These are phyloP conservation scores for Nymphalis io DNA, from an alignment of 1,140 invertebrate species.

Conservation along the genomic window DNA sequence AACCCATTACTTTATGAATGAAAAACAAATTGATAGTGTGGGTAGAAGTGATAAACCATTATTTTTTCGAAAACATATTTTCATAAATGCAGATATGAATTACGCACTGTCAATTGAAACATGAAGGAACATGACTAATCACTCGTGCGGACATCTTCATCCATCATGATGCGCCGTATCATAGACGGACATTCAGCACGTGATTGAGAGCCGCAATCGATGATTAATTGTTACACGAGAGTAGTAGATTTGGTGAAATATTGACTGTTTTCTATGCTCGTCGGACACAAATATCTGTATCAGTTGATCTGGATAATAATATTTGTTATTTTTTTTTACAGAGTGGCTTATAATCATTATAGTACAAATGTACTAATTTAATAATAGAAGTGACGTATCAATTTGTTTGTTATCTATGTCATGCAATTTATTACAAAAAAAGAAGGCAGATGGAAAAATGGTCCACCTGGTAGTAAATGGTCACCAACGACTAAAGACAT, in stretches of 20 bases:
- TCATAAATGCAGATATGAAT: constrained; percentile 14
- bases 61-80: no score
- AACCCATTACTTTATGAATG: no score
- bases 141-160: constrained; percentile 21
- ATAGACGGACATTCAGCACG: constrained; percentile 20
- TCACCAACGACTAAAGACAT: no score
- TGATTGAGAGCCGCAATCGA: constrained; percentile 22
- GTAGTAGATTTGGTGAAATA: not conserved
- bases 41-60: no score
- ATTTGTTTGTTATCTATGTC: no score
- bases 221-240: constrained; percentile 22
- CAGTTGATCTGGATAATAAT: not conserved
- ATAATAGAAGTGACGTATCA: no score
- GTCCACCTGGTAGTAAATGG: no score
- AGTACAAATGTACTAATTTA: no score
- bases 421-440: no score
- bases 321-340: not conserved
- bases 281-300: not conserved
- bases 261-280: not conserved
- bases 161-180: constrained; percentile 22
- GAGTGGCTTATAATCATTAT: no score
- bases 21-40: no score
- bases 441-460: no score
- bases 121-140: constrained; percentile 24
- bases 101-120: constrained; percentile 3